Evolutionary conservation across 2,888 invertebrate species (phyloP).

Genomic region (Pristionchus exspectatus): DNA sequence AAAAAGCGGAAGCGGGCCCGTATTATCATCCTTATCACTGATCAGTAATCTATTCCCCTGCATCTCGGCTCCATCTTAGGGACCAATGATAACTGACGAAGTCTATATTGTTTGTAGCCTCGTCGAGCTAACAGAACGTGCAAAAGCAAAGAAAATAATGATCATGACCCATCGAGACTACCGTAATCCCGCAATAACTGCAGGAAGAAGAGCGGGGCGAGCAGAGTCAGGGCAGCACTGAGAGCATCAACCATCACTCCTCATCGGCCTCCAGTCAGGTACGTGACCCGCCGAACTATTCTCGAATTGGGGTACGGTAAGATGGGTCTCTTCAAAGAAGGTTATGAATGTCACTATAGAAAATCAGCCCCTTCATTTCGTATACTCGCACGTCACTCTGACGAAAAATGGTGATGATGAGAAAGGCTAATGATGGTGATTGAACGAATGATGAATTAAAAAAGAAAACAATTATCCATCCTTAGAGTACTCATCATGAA

Average conservation of each 20-base stretch:
- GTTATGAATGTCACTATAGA: too few relatives aligned
- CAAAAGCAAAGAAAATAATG: background rate
- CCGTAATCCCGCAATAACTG: background rate
- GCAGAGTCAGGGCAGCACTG: conserved; percentile 35
- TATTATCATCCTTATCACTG: background rate
- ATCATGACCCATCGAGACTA: background rate
- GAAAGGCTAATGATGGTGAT: too few relatives aligned
- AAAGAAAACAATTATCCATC: too few relatives aligned
- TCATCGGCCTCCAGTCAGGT: conserved; percentile 49
- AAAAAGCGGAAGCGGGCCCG: too few relatives aligned
- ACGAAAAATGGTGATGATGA: too few relatives aligned
- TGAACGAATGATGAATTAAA: too few relatives aligned
- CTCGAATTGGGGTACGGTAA: too few relatives aligned
- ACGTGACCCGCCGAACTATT: background rate
- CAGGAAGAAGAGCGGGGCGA: conserved; percentile 25
- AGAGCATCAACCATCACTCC: conserved; percentile 25
- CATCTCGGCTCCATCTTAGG: background rate
- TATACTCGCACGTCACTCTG: background rate
- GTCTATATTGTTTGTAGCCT: background rate
- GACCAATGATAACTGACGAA: background rate
- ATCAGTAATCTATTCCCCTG: background rate
- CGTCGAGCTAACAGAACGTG: background rate
- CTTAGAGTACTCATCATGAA: too few relatives aligned
- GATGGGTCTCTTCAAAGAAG: too few relatives aligned
- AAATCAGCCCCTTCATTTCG: background rate